Base-by-base conservation (phyloP, 2,888 invertebrate genomes). In the Caenorhabditis becei region DNA sequence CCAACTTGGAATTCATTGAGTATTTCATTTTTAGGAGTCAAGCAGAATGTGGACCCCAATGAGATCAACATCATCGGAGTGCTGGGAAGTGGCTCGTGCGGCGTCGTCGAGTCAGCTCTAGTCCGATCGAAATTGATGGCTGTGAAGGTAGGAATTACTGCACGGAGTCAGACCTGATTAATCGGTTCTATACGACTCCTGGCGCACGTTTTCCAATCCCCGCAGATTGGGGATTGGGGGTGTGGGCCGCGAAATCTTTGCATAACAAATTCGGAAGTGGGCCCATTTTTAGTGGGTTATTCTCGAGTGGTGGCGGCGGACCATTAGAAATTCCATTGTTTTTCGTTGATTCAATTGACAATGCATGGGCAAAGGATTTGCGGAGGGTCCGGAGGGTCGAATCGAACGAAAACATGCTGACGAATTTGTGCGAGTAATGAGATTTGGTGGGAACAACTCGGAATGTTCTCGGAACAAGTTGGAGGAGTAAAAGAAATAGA, bases 11-110 rank as follows among this genome's bases (percentile, higher is more conserved):
- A 4, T 24, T 18, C 20, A 32, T 16, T 10, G 53, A 35, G 7
- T 62, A n/a, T 49, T 32, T 35, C 20, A 20, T 11, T 61, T 66
- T 2, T 28, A 81, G 80, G 80, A 26, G 23, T 58, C 14, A 62
- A 53, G 26, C 77, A 81, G 18, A 24, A 23, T 16, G 63, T 81
- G 2, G 77, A 81, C 24, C 80, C 61, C 8, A 61, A 77, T 20
- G 80, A 81, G 54, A 72, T 81, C n/a, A 49, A 67, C 24, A 72
- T 81, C 18, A 47, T 81, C n/a, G 72, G 63, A 44, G 62, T 81
- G 56, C 49, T 81, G 0, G 80, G 80, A 41, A 81, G 77, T 58
- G 80, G 80, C 41, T 81, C 80, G 2, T 81, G 80, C 47, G 80
- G 80, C 16, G 67, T 81, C 16, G 80, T 81, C 1, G 80, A 81